Percentiles rank a stretch among this genome's conserved stretches.
Evolutionary conservation across 2,797 vertebrate species (phyloP).

Genomic region (Mormyrops attenuatus): DNA sequence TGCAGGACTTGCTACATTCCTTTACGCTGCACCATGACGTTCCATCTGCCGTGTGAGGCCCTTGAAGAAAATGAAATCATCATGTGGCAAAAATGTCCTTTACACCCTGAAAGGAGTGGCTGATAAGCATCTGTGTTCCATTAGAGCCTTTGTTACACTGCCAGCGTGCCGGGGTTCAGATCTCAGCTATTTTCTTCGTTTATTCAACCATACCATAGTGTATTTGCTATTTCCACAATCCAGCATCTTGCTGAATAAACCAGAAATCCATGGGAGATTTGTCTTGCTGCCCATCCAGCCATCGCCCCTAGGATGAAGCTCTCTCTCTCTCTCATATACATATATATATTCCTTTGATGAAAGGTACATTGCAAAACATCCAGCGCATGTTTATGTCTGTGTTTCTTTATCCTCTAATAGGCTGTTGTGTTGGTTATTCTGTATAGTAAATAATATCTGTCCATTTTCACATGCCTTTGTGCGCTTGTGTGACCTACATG

Average conservation of each 20-base stretch:
- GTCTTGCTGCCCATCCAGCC: not conserved
- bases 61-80: not conserved
- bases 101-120: not conserved
- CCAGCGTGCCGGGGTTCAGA: not conserved
- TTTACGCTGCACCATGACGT: not conserved
- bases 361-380: not conserved
- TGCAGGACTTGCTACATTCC: not conserved
- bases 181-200: not conserved
- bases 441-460: not conserved
- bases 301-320: not conserved
- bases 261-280: not conserved
- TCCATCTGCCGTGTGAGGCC: not conserved
- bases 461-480: not conserved
- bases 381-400: not conserved
- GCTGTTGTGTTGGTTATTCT: not conserved
- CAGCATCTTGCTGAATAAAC: not conserved
- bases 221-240: not conserved
- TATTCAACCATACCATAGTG: not conserved
- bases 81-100: not conserved
- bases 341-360: not conserved
- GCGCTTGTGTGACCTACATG: constrained; percentile 17
- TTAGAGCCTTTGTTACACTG: not conserved
- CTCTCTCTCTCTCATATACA: no score
- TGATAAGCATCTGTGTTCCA: constrained; percentile 16
- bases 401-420: not conserved